Percentiles rank a stretch among this genome's conserved stretches.
Conservation (phyloP, 2,113 vertebrate genomes). For the Sterna hirundo region DNA sequence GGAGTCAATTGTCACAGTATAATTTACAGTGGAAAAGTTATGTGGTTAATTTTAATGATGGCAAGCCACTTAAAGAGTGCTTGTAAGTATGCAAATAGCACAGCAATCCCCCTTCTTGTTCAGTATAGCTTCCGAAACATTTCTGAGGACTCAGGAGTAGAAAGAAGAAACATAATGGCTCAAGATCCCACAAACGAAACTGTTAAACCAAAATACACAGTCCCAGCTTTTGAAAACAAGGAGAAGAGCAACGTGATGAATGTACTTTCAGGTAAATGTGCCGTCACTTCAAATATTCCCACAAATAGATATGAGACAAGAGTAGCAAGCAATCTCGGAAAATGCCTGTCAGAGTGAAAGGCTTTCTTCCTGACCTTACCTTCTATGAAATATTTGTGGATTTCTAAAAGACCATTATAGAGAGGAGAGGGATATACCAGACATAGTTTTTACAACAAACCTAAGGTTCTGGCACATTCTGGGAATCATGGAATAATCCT, state of each 20-base stretch:
- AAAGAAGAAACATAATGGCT: not conserved
- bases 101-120: not conserved
- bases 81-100: not conserved
- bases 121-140: not conserved
- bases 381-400: not conserved
- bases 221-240: not conserved
- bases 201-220: not conserved
- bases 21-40: constrained; percentile 23
- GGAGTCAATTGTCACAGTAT: not conserved
- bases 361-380: constrained; percentile 3
- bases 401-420: not conserved
- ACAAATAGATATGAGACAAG: constrained; percentile 10
- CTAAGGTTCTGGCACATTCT: not conserved
- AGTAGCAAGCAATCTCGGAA: constrained; percentile 11
- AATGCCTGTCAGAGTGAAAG: constrained; percentile 17
- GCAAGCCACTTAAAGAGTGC: not conserved
- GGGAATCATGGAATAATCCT: not conserved
- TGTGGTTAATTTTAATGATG: not conserved
- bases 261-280: constrained; percentile 18
- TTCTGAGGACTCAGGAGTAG: not conserved
- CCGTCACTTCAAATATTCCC: constrained; percentile 9
- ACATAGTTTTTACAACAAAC: not conserved
- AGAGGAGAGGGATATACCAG: not conserved
- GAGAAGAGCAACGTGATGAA: not conserved
- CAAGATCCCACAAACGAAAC: not conserved